Evolutionary conservation across 2,888 invertebrate genomes (phyloP), one percentile per base, ranked within the genome.

Genomic region (Galerucella nymphaeae): DNA sequence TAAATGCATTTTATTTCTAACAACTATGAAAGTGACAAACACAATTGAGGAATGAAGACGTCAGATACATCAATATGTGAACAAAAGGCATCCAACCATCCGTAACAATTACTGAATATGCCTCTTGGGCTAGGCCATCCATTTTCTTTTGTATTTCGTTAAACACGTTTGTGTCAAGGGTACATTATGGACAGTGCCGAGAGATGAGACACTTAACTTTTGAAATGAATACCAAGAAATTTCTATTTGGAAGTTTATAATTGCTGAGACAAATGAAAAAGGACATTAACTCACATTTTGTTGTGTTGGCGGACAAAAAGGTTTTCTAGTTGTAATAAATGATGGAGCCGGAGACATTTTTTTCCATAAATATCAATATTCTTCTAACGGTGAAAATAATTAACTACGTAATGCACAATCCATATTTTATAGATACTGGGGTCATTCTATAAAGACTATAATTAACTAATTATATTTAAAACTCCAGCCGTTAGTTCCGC

Each of bases 11-110:
- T 53, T n/a, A n/a, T 53, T 53, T 53, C 10, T 6, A 53, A 16
- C 10, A 18, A 53, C 9, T 48, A 48, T n/a, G 6, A 48, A 48
- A 16, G 53, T 10, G 10, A 16, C 16, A 18, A 59, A 59, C 30
- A n/a, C 38, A 30, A 59, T 59, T 38, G 59, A 59, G 59, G 69
- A 75, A 75, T 73, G 71, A 71, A 75, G 73, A 69, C 64, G 71
- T 75, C 73, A 75, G 64, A 73, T 69, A 63, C 73, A 71, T 73
- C 75, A 68, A 71, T 66, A 58, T 59, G 61, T 42, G 67, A 66
- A 75, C 71, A 75, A 73, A 75, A 67, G 63, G 61, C 30, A 45
- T 30, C 71, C 73, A 61, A 61, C 73, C 68, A 66, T 69, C 67
- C 66, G 61, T 70, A 73, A 75, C 75, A 75, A 75, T 75, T 53